These are phyloP conservation scores for Uloborus diversus DNA, from an alignment of 1,140 invertebrate genomes.

Conservation along the genomic window DNA sequence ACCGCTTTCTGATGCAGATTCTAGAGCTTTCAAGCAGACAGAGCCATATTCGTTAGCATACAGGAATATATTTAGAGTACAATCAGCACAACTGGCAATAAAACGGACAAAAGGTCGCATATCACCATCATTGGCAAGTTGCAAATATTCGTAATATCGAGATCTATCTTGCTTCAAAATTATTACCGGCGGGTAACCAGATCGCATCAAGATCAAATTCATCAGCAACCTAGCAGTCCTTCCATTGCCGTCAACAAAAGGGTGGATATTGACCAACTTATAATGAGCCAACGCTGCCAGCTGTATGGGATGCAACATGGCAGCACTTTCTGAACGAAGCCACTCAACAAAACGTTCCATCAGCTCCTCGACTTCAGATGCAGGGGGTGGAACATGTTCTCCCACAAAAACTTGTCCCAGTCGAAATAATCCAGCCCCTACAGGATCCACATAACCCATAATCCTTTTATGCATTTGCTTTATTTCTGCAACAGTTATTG, in stretches of 20 bases:
- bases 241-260: conserved; percentile 93
- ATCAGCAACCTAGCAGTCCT: conserved; percentile 92
- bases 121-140: conserved; percentile 90
- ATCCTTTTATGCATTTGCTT: conserved; percentile 92
- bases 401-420: conserved; percentile 84
- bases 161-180: conserved; percentile 88
- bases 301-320: conserved; percentile 86
- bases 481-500: conserved; percentile 84
- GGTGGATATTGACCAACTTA: conserved; percentile 94
- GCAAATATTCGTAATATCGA: conserved; percentile 81
- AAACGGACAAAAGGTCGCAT: conserved; percentile 93
- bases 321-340: conserved; percentile 83
- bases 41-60: conserved; percentile 70
- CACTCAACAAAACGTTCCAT: conserved; percentile 90
- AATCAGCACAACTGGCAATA: conserved; percentile 92
- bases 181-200: conserved; percentile 95
- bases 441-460: conserved; percentile 76
- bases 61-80: conserved; percentile 90
- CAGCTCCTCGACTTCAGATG: conserved; percentile 78
- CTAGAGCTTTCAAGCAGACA: background rate
- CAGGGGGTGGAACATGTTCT: conserved; percentile 86
- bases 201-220: conserved; percentile 96
- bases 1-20: no score
- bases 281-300: conserved; percentile 95
- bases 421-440: conserved; percentile 67